Base-by-base conservation (phyloP, 2,797 vertebrate species). In the Percopsis omiscomaycus region DNA sequence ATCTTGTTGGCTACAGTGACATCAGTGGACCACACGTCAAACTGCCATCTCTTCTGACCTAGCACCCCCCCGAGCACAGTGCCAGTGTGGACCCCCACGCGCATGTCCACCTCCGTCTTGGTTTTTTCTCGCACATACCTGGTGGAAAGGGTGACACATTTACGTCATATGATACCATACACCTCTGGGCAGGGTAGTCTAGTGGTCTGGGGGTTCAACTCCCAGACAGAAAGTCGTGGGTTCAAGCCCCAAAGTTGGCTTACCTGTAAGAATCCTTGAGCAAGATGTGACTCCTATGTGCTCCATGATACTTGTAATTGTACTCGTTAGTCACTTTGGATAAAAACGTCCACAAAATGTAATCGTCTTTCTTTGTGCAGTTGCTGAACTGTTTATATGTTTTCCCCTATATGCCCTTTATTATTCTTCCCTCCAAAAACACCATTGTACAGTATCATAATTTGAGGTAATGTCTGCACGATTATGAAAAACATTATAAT, bases 1-100 rank as follows among this genome's bases (percentile, higher is more conserved):
- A 98, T 97, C 88, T 98, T 98, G 86, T 98, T 98, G 77, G 96
- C 96, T 46, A 98, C 94, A 0, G 96, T 98, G 79, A 98, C 96
- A 0, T 98, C 96, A 0, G 96, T 98, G 49, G 96, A 98, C 96
- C 96, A 98, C 29, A 98, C 96, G 0, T 98, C 96, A 10, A 97
- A 98, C 86, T 98, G 96, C 96, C 96, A 98, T 52, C 95, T 94
- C 78, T 95, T 97, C 91, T 98, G 96, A 9, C 96, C 96, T 10
- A 98, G 91, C 6, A 98, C 96, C 0, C 96, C 96, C 0, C 96
- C 96, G 54, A 98, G 91, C 66, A 98, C 96, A 0, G 95, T 95
- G 51, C 96, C 96, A 0, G 94, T 94, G 90, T 98, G 96, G 49
- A 98, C 96, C 0, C 96, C 96, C 0, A 98, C 96, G 0, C 96